Base-by-base conservation (phyloP, 1,140 invertebrate genomes). In the Pachypeltis micranthus region DNA sequence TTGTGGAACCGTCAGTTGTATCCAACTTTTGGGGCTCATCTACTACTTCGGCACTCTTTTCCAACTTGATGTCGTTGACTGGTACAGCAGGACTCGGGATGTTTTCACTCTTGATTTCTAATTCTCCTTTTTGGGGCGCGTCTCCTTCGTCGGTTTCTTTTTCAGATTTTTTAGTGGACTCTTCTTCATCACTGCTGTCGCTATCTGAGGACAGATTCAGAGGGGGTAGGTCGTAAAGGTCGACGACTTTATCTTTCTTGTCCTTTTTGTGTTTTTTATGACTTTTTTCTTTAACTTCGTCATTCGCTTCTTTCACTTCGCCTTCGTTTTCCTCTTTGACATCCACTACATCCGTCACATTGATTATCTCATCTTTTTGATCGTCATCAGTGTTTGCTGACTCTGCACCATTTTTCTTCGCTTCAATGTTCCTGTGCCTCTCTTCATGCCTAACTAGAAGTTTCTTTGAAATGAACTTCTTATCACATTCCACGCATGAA, bases 391-490 rank as follows among this genome's bases (percentile, higher is more conserved):
- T 28, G 23, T 54, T n/a, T 60, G 16, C 26, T 2, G 21, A 39
- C 16, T 63, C 57, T 19, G 23, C 26, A 24, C 56, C 62, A 23
- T 66, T 62, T 27, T 65, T 55, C 10, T 28, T 31, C 23, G 60
- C 44, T 24, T 55, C 44, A 61, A 57, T 31, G 21, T 47, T 63
- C 23, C 76, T 74, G 66, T 84, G 81, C 62, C 67, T 70, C 7
- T 72, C 74, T 66, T 81, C 75, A 72, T 93, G 90, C 70, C 87
- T 89, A 2, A 74, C 67, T 3, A 90, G 70, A 1, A 91, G 70
- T 71, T 88, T 90, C 62, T 85, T 86, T 0, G 89, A 91, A 31
- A 93, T 85, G 75, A 91, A 92, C 64, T 81, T 83, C 67, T 88
- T 81, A 4, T 78, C 73, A 71, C 90, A 93, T 70, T 87, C 82